These are phyloP conservation scores for Arenaria interpres DNA, from an alignment of 2,113 vertebrate genomes.

Conservation along the genomic window DNA sequence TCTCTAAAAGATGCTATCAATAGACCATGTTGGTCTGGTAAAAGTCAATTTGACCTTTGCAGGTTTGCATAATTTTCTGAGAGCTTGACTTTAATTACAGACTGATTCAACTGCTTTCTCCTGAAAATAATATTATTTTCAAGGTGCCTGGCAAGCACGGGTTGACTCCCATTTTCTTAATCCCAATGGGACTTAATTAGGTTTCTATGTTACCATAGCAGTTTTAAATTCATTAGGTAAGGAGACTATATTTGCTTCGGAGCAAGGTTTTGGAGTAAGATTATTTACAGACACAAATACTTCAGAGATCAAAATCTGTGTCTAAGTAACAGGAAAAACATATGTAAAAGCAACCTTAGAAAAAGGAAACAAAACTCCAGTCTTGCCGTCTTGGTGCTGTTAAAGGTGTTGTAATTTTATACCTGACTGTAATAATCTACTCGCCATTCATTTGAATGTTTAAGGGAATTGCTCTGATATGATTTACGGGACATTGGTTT, in stretches of 20 bases:
- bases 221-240: neutral
- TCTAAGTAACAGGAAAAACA: neutral
- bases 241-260: neutral
- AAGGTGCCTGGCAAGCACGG: neutral
- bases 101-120: neutral
- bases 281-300: neutral
- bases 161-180: neutral
- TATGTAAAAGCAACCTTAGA: neutral
- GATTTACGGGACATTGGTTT: neutral
- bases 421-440: neutral
- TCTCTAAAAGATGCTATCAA: neutral
- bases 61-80: neutral
- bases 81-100: neutral
- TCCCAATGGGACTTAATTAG: neutral
- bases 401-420: neutral
- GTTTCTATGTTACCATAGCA: neutral
- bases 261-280: neutral
- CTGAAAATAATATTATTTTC: neutral
- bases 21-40: neutral
- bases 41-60: slow-evolving; percentile 1
- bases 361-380: neutral
- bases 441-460: neutral
- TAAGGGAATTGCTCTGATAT: neutral
- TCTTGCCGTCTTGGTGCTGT: neutral
- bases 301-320: neutral